A percentile compares a stretch with the other conserved stretches of the same genome.
phyloP scores from a whole-genome alignment of 2,888 invertebrate species.

The Scaptomyza reducta region DNA sequence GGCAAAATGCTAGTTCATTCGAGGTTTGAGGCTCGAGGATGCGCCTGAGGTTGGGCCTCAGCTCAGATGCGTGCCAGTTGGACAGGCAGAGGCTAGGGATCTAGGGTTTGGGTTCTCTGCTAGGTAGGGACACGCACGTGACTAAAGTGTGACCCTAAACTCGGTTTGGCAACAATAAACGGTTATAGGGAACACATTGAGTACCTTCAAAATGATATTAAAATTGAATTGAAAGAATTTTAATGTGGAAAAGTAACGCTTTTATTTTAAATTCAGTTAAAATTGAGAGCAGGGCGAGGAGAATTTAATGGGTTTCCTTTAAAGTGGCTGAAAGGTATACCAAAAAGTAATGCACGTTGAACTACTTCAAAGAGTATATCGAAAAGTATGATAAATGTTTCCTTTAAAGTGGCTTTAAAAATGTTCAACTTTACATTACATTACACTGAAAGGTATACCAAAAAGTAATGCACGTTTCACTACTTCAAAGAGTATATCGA shows the following conservation, averaged over 20 bases:
- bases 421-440: no score
- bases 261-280: neutral
- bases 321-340: no score
- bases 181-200: neutral
- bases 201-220: neutral
- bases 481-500: neutral
- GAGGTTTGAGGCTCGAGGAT: neutral
- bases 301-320: no score
- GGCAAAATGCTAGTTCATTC: conserved; percentile 3
- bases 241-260: neutral
- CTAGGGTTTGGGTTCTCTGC: neutral
- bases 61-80: conserved; percentile 21
- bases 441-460: no score
- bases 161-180: conserved; percentile 6
- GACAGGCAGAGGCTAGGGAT: neutral
- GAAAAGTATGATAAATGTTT: no score
- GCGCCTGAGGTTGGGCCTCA: conserved; percentile 17
- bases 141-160: conserved; percentile 43
- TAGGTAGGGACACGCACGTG: conserved; percentile 38
- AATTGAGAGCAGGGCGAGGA: no score
- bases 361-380: no score
- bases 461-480: neutral
- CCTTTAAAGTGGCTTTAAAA: no score
- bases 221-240: neutral
- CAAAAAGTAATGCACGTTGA: no score